Evolutionary conservation across 2,113 vertebrate species (phyloP), one percentile per base, ranked within the genome.

Genomic region (Athene noctua): DNA sequence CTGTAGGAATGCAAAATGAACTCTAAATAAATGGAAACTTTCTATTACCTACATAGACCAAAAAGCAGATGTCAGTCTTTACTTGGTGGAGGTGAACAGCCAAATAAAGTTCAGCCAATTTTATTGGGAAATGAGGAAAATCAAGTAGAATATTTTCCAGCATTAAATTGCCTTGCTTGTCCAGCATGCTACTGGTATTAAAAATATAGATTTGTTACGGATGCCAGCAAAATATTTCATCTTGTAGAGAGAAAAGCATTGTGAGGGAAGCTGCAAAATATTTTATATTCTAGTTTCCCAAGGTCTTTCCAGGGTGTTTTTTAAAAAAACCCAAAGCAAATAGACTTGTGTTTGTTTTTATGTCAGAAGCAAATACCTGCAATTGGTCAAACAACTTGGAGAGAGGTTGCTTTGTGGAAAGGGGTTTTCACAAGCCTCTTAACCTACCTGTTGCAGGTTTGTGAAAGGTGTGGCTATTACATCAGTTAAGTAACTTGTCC

Each of bases 41-140:
- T 94, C 80, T 92, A 85, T 92, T 96, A 87, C 81, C 81, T 87
- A 15, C 13, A 3, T 16, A 95, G 91, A 77, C 87, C 71, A 94
- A 90, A 97, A 96, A 95, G 78, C 92, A 97, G 95, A 97, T 96
- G 96, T 97, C 95, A 91, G 84, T 90, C 66, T 88, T 94, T 38
- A 85, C 74, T 30, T 96, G 87, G 62, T 96, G 47, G 59, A 91
- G 93, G 74, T 95, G 93, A 96, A 92, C 92, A 88, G 94, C 90
- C 97, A 96, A 95, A 90, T 73, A 96, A 95, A 97, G 96, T 95
- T 95, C 96, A 97, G 95, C 94, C 96, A 96, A 86, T 83, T 95
- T 95, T 94, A 66, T 22, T 92, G 91, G 96, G 94, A 95, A 96
- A 94, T 95, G 46, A 91, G 97, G 94, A 95, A 97, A 95, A 95